Percentiles rank a stretch among this genome's conserved stretches.
phyloP scores from a whole-genome alignment of 1,140 invertebrate species.

The Nymphalis io region DNA sequence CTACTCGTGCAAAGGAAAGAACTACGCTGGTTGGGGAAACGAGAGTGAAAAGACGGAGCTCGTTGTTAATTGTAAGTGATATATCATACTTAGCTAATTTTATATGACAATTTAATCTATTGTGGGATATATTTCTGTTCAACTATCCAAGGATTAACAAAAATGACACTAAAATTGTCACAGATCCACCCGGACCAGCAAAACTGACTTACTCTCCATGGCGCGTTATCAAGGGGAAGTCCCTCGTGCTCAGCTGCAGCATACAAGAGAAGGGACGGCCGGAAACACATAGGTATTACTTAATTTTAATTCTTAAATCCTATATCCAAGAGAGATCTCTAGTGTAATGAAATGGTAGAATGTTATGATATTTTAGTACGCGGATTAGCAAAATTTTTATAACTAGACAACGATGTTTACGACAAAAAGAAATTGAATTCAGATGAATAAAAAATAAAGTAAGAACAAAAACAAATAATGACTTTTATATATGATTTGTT shows the following conservation, averaged over 20 bases:
- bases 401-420: too few species aligned
- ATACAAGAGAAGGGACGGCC: slow-evolving; percentile 91
- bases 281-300: slow-evolving; percentile 81
- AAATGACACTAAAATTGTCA: not conserved
- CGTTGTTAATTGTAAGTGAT: slow-evolving; percentile 86
- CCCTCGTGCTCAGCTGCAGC: slow-evolving; percentile 89
- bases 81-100: not conserved
- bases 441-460: too few species aligned
- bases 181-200: slow-evolving; percentile 88
- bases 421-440: too few species aligned
- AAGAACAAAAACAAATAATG: too few species aligned
- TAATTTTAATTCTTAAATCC: not conserved
- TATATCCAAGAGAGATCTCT: not conserved
- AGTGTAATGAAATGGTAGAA: too few species aligned
- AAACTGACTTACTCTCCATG: slow-evolving; percentile 86
- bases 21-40: slow-evolving; percentile 91
- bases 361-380: too few species aligned
- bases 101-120: not conserved
- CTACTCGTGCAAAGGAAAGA: slow-evolving; percentile 93
- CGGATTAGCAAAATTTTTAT: too few species aligned
- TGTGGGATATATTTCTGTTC: too few species aligned
- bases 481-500: too few species aligned
- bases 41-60: slow-evolving; percentile 87
- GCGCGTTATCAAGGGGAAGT: slow-evolving; percentile 89
- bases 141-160: not conserved